These are phyloP conservation scores for Megathymus violae DNA, from an alignment of 1,140 invertebrate genomes.

Conservation along the genomic window DNA sequence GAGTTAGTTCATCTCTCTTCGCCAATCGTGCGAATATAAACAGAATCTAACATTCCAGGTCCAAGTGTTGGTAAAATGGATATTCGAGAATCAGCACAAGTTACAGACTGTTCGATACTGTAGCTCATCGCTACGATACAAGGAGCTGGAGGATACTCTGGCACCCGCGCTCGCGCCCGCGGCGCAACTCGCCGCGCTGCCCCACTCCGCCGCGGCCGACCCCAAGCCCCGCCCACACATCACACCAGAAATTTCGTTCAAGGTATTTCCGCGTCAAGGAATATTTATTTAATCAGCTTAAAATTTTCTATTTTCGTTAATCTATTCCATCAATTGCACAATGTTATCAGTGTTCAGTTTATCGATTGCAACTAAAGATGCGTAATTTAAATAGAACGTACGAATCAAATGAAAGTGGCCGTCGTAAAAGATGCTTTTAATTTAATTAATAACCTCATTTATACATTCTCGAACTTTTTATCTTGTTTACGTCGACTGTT, in stretches of 20 bases:
- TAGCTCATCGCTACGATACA: slow-evolving; percentile 77
- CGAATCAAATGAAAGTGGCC: not conserved
- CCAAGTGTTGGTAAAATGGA: slow-evolving; percentile 83
- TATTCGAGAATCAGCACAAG: slow-evolving; percentile 85
- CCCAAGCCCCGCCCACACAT: slow-evolving; percentile 55
- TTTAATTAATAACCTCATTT: slow-evolving; percentile 34
- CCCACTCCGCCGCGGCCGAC: slow-evolving; percentile 43
- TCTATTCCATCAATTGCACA: too few species aligned
- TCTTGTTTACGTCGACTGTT: slow-evolving; percentile 44
- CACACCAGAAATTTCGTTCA: slow-evolving; percentile 70
- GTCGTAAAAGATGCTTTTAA: slow-evolving; percentile 29
- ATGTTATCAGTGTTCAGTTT: too few species aligned
- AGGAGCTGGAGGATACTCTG: slow-evolving; percentile 77
- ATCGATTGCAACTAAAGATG: too few species aligned
- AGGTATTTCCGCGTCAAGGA: slow-evolving; percentile 47
- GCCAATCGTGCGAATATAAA: not conserved
- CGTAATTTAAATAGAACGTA: not conserved
- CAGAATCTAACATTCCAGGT: slow-evolving; percentile 10
- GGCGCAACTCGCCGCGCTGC: slow-evolving; percentile 43
- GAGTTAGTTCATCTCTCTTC: too few species aligned
- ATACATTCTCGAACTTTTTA: slow-evolving; percentile 48
- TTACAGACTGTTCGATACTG: slow-evolving; percentile 78
- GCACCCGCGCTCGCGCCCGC: slow-evolving; percentile 40
- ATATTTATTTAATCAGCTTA: not conserved
- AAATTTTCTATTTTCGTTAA: not conserved